Evolutionary conservation across 2,888 invertebrate genomes (phyloP).

Genomic region (Hanleya hanleyi): DNA sequence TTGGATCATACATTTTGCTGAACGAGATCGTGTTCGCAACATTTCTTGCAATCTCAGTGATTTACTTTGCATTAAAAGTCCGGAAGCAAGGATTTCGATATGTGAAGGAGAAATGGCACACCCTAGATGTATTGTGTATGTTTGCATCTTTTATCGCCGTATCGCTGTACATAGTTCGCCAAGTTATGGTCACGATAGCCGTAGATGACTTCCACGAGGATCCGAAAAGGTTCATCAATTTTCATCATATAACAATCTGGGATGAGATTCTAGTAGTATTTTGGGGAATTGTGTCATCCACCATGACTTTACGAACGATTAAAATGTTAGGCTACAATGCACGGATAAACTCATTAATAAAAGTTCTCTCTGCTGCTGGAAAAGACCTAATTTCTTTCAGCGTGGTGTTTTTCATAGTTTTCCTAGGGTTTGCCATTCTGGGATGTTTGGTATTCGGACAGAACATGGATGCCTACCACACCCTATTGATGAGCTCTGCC

Average conservation of each 20-base stretch:
- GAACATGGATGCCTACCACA: constrained; percentile 60
- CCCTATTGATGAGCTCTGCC: constrained; percentile 67
- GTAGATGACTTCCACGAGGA: constrained; percentile 41
- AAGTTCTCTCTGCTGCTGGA: constrained; percentile 70
- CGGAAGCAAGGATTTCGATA: constrained; percentile 36
- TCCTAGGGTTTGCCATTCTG: constrained; percentile 62
- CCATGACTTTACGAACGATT: constrained; percentile 49
- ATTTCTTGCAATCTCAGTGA: constrained; percentile 45
- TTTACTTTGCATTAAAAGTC: constrained; percentile 41
- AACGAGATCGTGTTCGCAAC: constrained; percentile 46
- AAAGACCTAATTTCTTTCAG: constrained; percentile 72
- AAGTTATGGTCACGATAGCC: constrained; percentile 50
- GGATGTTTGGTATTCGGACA: constrained; percentile 68
- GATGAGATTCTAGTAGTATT: constrained; percentile 67
- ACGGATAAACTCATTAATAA: constrained; percentile 73
- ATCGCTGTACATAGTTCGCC: constrained; percentile 50
- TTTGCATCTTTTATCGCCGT: constrained; percentile 43
- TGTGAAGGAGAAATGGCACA: constrained; percentile 54
- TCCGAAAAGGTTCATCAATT: constrained; percentile 60
- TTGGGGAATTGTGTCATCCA: constrained; percentile 47
- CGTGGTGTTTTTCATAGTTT: constrained; percentile 71
- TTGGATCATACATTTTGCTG: constrained; percentile 45
- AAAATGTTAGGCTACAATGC: constrained; percentile 74
- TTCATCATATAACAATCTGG: constrained; percentile 71
- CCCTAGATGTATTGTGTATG: constrained; percentile 46